These are phyloP conservation scores for Dasypolia templi DNA, from an alignment of 2,888 invertebrate species.

Conservation along the genomic window DNA sequence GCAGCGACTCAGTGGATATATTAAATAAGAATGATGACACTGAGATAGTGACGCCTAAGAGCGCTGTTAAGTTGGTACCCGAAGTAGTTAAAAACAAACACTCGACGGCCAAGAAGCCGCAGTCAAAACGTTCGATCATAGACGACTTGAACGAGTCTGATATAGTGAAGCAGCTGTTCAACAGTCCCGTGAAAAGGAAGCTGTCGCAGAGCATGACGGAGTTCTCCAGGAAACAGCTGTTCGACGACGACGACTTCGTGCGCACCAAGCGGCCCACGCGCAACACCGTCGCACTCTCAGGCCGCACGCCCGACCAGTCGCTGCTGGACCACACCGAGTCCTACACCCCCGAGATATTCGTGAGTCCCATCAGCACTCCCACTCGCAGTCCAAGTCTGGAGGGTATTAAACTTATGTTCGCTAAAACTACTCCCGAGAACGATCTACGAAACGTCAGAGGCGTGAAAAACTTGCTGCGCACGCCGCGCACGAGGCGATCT, in stretches of 20 bases:
- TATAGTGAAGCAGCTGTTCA: slow-evolving; percentile 85
- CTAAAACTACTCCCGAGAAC: slow-evolving; percentile 74
- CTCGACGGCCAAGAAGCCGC: slow-evolving; percentile 87
- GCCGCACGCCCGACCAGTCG: slow-evolving; percentile 69
- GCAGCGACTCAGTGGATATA: slow-evolving; percentile 67
- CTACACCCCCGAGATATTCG: slow-evolving; percentile 80
- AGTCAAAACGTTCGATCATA: slow-evolving; percentile 85
- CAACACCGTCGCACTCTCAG: slow-evolving; percentile 70
- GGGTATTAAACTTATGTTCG: slow-evolving; percentile 77
- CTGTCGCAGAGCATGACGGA: slow-evolving; percentile 88
- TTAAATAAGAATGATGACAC: slow-evolving; percentile 70
- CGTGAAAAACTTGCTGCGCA: slow-evolving; percentile 72
- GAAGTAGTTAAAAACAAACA: slow-evolving; percentile 87
- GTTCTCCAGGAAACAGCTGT: slow-evolving; percentile 77
- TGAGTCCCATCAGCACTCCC: slow-evolving; percentile 80
- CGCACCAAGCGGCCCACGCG: slow-evolving; percentile 66
- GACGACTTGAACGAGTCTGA: slow-evolving; percentile 85
- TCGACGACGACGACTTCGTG: slow-evolving; percentile 75
- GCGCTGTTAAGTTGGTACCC: slow-evolving; percentile 77
- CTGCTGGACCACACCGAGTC: slow-evolving; percentile 69
- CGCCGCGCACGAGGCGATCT: slow-evolving; percentile 76
- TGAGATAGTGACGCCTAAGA: slow-evolving; percentile 82
- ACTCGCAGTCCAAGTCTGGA: slow-evolving; percentile 73
- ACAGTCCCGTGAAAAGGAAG: slow-evolving; percentile 87
- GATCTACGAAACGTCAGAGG: slow-evolving; percentile 76